Percentiles rank a stretch among this genome's conserved stretches.
Conservation (phyloP, 1,140 invertebrate species). For the Eriocheir sinensis region DNA sequence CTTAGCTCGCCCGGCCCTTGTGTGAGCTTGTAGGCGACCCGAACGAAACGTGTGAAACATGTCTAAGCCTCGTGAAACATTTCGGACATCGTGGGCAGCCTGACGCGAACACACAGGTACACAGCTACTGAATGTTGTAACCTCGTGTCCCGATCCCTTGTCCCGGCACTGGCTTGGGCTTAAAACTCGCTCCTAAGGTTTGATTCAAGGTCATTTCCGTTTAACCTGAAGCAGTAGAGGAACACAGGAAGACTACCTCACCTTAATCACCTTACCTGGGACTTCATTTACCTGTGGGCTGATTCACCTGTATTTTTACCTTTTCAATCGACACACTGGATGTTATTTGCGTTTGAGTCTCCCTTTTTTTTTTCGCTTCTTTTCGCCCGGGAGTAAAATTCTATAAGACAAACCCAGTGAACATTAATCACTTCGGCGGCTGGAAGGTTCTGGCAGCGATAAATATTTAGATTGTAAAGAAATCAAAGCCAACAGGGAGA, state of each 20-base stretch:
- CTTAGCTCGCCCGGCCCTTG: background rate
- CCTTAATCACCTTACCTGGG: too few species aligned
- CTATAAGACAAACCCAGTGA: background rate
- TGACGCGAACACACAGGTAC: slow-evolving; percentile 77
- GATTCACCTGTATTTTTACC: too few species aligned
- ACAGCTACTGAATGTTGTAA: slow-evolving; percentile 77
- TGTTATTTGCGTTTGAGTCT: background rate
- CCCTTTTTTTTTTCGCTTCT: background rate
- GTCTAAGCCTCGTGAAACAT: slow-evolving; percentile 70
- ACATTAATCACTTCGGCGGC: slow-evolving; percentile 57
- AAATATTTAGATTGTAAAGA: slow-evolving; percentile 58
- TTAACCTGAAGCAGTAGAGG: too few species aligned
- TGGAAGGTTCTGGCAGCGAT: background rate
- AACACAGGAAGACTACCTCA: too few species aligned
- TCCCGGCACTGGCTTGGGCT: slow-evolving; percentile 28
- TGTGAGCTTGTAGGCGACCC: background rate
- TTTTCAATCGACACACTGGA: background rate
- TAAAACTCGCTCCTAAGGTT: background rate
- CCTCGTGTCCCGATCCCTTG: slow-evolving; percentile 60
- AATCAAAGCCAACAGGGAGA: background rate
- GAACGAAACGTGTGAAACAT: slow-evolving; percentile 70
- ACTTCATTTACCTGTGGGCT: too few species aligned
- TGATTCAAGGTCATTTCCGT: background rate
- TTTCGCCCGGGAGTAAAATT: background rate
- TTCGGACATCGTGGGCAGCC: slow-evolving; percentile 67